A percentile compares a stretch with the other conserved stretches of the same genome.
These are phyloP conservation scores for Drosophila neotestacea DNA, from an alignment of 2,888 invertebrate species.

Conservation along the genomic window DNA sequence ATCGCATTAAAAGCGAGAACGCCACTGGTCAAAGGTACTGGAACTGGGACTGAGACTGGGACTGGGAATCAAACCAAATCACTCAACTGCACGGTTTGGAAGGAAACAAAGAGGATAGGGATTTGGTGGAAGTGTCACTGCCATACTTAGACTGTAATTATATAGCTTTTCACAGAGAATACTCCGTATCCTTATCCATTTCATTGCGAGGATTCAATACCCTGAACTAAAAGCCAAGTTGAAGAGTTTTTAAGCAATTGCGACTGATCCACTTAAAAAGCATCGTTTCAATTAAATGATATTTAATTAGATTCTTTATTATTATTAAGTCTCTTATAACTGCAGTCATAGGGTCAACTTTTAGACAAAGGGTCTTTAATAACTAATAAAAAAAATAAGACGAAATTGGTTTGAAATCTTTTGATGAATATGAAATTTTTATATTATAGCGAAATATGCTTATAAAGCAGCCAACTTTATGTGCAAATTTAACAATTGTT, in stretches of 20 bases:
- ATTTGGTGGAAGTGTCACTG: conserved; percentile 20
- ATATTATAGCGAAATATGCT: not conserved
- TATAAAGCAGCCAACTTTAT: not conserved
- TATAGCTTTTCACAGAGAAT: conserved; percentile 25
- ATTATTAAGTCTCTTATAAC: not conserved
- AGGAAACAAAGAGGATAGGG: not conserved
- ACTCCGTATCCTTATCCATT: conserved; percentile 18
- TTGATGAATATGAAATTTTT: not conserved
- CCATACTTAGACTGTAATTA: conserved; percentile 46
- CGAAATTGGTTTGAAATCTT: not conserved
- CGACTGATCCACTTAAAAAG: conserved; percentile 13
- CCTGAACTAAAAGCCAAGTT: conserved; percentile 1
- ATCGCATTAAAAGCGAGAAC: conserved; percentile 57
- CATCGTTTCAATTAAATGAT: not conserved
- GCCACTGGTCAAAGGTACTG: conserved; percentile 41
- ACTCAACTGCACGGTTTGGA: conserved; percentile 23
- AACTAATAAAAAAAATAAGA: not conserved
- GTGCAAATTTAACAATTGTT: too few species aligned
- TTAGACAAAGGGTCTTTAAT: not conserved
- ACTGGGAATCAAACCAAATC: conserved; percentile 44
- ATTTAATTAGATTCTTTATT: conserved; percentile 4
- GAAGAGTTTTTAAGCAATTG: conserved; percentile 2
- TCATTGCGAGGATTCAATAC: conserved; percentile 10
- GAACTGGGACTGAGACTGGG: conserved; percentile 1
- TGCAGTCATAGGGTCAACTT: not conserved